Conservation (phyloP, 2,888 invertebrate species). For the Bombyx huttoni region DNA sequence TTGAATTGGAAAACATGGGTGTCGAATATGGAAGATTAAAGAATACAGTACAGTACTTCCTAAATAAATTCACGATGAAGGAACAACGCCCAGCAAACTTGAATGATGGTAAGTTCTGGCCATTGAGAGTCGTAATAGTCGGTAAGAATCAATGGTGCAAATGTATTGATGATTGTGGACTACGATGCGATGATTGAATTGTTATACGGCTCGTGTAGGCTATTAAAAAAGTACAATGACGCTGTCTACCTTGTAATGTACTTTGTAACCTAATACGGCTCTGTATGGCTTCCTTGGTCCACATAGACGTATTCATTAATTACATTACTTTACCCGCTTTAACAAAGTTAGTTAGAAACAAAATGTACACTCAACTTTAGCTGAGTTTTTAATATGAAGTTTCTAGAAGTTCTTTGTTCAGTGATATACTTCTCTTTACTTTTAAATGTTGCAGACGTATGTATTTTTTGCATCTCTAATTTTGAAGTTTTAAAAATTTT, state of each 20-base stretch:
- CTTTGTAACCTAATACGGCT: too few relatives aligned
- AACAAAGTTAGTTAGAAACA: slow-evolving; percentile 5
- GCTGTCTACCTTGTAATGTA: background rate
- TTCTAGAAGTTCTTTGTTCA: background rate
- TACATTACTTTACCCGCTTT: background rate
- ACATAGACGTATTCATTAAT: background rate
- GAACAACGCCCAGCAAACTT: too few relatives aligned
- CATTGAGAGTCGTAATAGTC: too few relatives aligned
- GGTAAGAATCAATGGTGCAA: too few relatives aligned
- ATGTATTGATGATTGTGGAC: too few relatives aligned
- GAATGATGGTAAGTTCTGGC: too few relatives aligned
- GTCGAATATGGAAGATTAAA: too few relatives aligned
- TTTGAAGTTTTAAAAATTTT: background rate
- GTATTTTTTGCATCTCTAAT: background rate
- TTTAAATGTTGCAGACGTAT: background rate
- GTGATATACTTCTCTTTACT: background rate
- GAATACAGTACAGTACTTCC: too few relatives aligned
- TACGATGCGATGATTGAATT: too few relatives aligned
- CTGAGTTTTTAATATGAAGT: too few relatives aligned
- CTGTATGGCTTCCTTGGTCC: background rate
- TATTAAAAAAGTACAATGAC: background rate
- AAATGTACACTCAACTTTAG: background rate
- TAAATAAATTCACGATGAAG: too few relatives aligned
- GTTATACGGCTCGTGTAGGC: background rate
- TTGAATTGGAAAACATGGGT: too few relatives aligned